Conservation (phyloP, 2,113 vertebrate genomes). For the Dendropsophus ebraccatus region DNA sequence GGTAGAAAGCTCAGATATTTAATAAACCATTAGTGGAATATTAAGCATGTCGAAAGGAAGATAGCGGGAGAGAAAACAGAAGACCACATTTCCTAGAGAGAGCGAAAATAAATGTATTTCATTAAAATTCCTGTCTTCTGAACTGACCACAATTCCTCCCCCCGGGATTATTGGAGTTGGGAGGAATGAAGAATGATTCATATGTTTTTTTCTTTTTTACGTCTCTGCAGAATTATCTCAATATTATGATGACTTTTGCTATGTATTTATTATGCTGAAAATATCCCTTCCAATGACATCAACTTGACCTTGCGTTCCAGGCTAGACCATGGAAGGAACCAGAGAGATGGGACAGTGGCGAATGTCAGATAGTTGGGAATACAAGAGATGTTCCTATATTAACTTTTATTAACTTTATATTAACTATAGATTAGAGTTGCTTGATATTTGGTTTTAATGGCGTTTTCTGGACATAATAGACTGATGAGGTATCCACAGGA, state of each 20-base stretch:
- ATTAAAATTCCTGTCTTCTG: constrained; percentile 47
- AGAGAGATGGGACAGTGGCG: neutral
- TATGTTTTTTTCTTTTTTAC: constrained; percentile 17
- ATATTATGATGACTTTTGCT: constrained; percentile 12
- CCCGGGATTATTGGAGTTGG: constrained; percentile 10
- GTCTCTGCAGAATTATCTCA: constrained; percentile 28
- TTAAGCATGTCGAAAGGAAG: constrained; percentile 20
- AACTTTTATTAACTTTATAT: too few relatives aligned
- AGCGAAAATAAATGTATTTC: constrained; percentile 38
- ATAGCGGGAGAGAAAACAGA: constrained; percentile 7
- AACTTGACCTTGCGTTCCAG: neutral
- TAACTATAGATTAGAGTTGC: too few relatives aligned
- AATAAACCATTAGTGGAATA: constrained; percentile 29
- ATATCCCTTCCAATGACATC: neutral
- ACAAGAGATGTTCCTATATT: too few relatives aligned
- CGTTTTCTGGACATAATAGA: too few relatives aligned
- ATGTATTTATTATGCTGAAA: neutral
- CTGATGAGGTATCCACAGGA: too few relatives aligned
- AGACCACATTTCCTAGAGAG: constrained; percentile 46
- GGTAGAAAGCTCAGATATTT: neutral
- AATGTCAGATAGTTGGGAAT: neutral
- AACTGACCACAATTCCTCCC: constrained; percentile 21
- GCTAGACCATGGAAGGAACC: neutral
- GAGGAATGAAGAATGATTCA: constrained; percentile 44
- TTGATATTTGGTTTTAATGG: too few relatives aligned